Percentiles rank a stretch among this genome's conserved stretches.
phyloP scores from a whole-genome alignment of 2,888 invertebrate genomes.

The Bruchidius siliquastri region DNA sequence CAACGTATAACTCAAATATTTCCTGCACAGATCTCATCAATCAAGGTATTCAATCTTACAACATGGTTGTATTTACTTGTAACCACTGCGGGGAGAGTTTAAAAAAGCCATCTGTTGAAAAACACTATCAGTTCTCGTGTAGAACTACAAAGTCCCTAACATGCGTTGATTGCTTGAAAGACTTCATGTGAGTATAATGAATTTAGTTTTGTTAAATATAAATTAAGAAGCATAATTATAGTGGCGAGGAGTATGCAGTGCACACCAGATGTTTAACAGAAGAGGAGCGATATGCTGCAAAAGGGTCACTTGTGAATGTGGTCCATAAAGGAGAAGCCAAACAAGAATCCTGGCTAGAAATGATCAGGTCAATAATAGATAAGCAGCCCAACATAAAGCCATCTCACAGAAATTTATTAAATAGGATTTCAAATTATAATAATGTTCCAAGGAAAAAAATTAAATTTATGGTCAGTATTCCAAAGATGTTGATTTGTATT shows the following conservation, averaged over 20 bases:
- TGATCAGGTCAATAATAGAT: slow-evolving; percentile 62
- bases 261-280: slow-evolving; percentile 86
- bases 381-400: slow-evolving; percentile 54
- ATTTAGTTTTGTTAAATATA: background rate
- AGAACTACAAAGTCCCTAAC: slow-evolving; percentile 65
- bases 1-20: no score
- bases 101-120: slow-evolving; percentile 87
- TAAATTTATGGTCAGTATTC: slow-evolving; percentile 60
- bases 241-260: slow-evolving; percentile 68
- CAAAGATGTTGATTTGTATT: no score
- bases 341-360: slow-evolving; percentile 78
- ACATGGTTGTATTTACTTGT: slow-evolving; percentile 93
- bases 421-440: slow-evolving; percentile 60
- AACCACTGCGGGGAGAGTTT: slow-evolving; percentile 86
- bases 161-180: slow-evolving; percentile 91
- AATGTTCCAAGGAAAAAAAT: slow-evolving; percentile 84
- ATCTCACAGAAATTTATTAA: slow-evolving; percentile 59
- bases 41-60: background rate
- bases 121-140: slow-evolving; percentile 75
- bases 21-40: background rate
- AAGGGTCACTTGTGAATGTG: slow-evolving; percentile 65
- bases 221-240: slow-evolving; percentile 44
- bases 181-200: slow-evolving; percentile 64
- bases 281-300: slow-evolving; percentile 83
- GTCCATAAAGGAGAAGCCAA: slow-evolving; percentile 82